Percentiles rank a stretch among this genome's conserved stretches.
phyloP scores from a whole-genome alignment of 2,888 invertebrate genomes.

The Drosophila engyochracea region DNA sequence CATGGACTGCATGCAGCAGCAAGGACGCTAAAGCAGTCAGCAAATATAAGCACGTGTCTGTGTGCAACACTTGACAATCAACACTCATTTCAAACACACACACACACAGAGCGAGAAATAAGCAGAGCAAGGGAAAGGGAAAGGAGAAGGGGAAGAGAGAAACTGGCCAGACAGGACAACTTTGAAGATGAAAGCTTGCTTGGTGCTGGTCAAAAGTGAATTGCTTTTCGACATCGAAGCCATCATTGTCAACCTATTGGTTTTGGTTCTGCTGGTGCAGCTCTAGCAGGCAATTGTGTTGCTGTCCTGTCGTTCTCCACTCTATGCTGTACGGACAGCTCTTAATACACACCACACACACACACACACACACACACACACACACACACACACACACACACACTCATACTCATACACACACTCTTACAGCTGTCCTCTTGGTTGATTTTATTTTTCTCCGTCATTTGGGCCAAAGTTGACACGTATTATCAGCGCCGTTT shows the following conservation, averaged over 20 bases:
- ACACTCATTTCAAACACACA: constrained; percentile 65
- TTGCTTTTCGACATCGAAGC: constrained; percentile 67
- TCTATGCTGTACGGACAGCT: constrained; percentile 59
- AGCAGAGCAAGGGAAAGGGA: not conserved
- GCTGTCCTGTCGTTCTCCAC: constrained; percentile 22
- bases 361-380: not conserved
- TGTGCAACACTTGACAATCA: constrained; percentile 77
- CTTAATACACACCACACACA: constrained; percentile 33
- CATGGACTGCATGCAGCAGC: constrained; percentile 33
- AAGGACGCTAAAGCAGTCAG: constrained; percentile 37
- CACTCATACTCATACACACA: constrained; percentile 24
- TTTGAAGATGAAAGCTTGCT: constrained; percentile 52
- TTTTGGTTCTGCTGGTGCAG: constrained; percentile 12
- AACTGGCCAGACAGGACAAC: constrained; percentile 20
- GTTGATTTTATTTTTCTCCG: constrained; percentile 27
- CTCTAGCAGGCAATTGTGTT: constrained; percentile 25
- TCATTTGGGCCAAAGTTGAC: constrained; percentile 59
- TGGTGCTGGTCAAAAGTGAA: constrained; percentile 53
- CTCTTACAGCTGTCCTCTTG: constrained; percentile 11
- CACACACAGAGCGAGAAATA: constrained; percentile 24
- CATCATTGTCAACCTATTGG: constrained; percentile 53
- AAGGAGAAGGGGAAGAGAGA: not conserved
- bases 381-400: not conserved
- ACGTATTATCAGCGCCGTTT: constrained; percentile 76
- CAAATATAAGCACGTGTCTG: constrained; percentile 80